phyloP scores from a whole-genome alignment of 2,888 invertebrate genomes.

The Aromia moschata region DNA sequence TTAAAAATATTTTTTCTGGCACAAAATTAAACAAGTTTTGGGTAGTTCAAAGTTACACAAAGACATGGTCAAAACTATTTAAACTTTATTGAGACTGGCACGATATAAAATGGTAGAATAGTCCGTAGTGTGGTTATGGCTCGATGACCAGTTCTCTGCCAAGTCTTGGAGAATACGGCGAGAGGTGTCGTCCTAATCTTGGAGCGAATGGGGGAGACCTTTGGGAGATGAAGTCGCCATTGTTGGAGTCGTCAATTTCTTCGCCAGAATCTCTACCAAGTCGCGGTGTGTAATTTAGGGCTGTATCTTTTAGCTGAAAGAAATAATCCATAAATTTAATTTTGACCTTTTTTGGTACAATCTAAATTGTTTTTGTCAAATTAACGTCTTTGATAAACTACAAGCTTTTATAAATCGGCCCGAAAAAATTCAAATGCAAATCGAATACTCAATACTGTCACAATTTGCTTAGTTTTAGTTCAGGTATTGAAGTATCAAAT shows the following conservation, averaged over 20 bases:
- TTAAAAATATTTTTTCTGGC: too few relatives aligned
- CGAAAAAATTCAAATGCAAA: too few relatives aligned
- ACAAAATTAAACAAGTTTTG: too few relatives aligned
- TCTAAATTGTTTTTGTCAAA: too few relatives aligned
- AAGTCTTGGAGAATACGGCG: slow-evolving; percentile 11
- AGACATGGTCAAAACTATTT: not conserved
- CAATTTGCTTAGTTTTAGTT: too few relatives aligned
- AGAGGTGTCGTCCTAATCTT: slow-evolving; percentile 56
- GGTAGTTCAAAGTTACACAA: too few relatives aligned
- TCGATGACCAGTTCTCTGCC: slow-evolving; percentile 5
- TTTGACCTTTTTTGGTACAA: too few relatives aligned
- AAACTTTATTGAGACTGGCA: slow-evolving; percentile 7
- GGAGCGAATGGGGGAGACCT: slow-evolving; percentile 63
- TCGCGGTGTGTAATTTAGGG: slow-evolving; percentile 63
- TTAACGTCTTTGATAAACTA: too few relatives aligned
- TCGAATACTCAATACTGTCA: too few relatives aligned
- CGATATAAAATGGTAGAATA: not conserved
- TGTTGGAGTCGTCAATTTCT: slow-evolving; percentile 43
- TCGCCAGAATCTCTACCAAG: slow-evolving; percentile 63
- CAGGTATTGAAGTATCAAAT: too few relatives aligned
- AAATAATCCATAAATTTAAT: too few relatives aligned
- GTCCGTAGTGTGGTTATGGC: not conserved
- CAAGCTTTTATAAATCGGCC: too few relatives aligned
- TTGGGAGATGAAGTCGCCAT: slow-evolving; percentile 49
- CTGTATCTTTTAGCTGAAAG: slow-evolving; percentile 38